Base-by-base conservation (phyloP, 2,797 vertebrate species). In the Phrynocephalus forsythii region DNA sequence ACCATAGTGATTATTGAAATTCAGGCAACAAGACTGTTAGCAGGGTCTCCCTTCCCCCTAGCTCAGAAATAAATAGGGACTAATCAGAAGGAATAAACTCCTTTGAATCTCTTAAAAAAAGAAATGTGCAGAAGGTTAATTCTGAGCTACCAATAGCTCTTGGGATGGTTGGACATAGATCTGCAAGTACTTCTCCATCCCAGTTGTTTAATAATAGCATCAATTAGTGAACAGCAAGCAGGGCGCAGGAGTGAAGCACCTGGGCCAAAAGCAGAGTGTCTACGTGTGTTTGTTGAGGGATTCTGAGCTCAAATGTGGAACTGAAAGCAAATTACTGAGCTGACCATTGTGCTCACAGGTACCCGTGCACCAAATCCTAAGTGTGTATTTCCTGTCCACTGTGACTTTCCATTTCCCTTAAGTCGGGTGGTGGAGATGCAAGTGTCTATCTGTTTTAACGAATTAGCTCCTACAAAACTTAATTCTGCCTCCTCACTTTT, bases 21-120 rank as follows among this genome's bases (percentile, higher is more conserved):
- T 18, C 63, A 84, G 52, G 72, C n/a, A 22, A 86, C 67, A 48
- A 68, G 86, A 88, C 15, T 24, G 24, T 63, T 83, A 63, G 87
- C 15, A 20, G 60, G 15, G 60, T 50, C 20, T 77, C 87, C 88
- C 78, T 72, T 28, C 60, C 69, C 85, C 60, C 68, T 24, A 30
- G 48, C 75, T 86, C 87, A 90, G 82, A 77, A 16, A 76, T 52
- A 3, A 3, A 80, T 8, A 30, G 60, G 2, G 30, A 44, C 60
- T 77, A 87, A 79, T 3, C 3, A 81, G 16, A 84, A 9, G 2
- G 60, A 26, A 52, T 50, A 86, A 48, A 84, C 28, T 68, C 76
- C 1, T 38, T 91, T 92, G 86, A 10, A 24, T 88, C 3, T 33
- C 0, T 38, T 28, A 72, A 72, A 71, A 78, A 13, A 3, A 22